Evolutionary conservation across 2,797 vertebrate species (phyloP).

Genomic region (Margarornis squamiger): DNA sequence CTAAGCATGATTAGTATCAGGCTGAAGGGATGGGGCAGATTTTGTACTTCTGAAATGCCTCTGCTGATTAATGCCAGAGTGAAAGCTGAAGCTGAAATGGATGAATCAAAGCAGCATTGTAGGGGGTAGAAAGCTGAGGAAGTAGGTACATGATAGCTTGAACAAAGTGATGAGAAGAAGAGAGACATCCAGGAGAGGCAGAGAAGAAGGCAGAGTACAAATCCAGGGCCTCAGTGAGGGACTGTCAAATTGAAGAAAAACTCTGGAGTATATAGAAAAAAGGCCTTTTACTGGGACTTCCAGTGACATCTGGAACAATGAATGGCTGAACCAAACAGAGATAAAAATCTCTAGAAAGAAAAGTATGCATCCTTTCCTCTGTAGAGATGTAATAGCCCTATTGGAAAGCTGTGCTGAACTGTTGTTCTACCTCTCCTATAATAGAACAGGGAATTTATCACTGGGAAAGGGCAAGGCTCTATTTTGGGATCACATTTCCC

Average conservation of each 20-base stretch:
- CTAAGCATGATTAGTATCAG: neutral
- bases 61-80: neutral
- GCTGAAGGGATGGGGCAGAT: neutral
- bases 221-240: neutral
- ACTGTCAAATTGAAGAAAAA: neutral
- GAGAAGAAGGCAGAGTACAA: constrained; percentile 3
- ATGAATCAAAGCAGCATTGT: constrained; percentile 4
- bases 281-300: neutral
- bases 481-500: constrained; percentile 25
- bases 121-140: neutral
- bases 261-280: neutral
- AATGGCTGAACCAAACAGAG: neutral
- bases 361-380: neutral
- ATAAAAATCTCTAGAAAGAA: neutral
- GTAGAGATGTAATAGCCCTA: neutral
- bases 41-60: neutral
- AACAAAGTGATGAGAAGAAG: neutral
- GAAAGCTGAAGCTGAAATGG: neutral
- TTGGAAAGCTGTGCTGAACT: constrained; percentile 6
- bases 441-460: neutral
- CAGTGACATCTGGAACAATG: neutral
- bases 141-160: neutral
- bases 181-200: neutral
- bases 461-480: constrained; percentile 10
- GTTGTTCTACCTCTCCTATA: neutral